A percentile compares a stretch with the other conserved stretches of the same genome.
These are phyloP conservation scores for Rhadina sibilatrix DNA, from an alignment of 2,113 vertebrate species.

Conservation along the genomic window DNA sequence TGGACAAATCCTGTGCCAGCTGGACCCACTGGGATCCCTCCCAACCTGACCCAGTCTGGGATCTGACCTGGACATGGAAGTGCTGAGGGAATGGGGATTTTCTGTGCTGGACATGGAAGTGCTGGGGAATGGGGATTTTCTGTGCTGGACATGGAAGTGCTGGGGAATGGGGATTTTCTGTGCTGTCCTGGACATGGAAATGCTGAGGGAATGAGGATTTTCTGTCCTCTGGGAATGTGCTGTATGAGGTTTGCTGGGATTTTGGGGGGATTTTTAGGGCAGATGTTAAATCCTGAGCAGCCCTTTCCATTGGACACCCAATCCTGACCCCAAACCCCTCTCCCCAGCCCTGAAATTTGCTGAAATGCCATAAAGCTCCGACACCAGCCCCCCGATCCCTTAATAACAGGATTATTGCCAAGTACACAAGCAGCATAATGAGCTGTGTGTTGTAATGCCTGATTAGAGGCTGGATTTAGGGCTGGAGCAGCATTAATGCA, in stretches of 20 bases:
- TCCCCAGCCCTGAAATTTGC: neutral
- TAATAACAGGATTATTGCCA: neutral
- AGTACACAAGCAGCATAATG: neutral
- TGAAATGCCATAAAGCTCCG: neutral
- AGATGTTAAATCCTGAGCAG: neutral
- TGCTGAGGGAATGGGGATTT: neutral
- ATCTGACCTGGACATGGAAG: neutral
- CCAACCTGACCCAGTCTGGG: neutral
- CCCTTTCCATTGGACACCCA: no score
- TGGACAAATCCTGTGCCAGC: neutral
- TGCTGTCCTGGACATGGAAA: neutral
- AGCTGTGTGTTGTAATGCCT: neutral
- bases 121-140: neutral
- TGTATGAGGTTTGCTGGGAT: fast-evolving
- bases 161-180: neutral
- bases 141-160: neutral
- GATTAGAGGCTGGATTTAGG: conserved; percentile 33
- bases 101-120: neutral
- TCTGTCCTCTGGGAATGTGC: neutral
- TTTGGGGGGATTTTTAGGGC: neutral
- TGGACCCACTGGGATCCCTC: neutral
- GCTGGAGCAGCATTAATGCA: neutral
- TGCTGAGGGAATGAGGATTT: neutral
- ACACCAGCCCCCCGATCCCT: fast-evolving
- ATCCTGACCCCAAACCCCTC: neutral